phyloP scores from a whole-genome alignment of 2,888 invertebrate species.

The Rapana venosa region DNA sequence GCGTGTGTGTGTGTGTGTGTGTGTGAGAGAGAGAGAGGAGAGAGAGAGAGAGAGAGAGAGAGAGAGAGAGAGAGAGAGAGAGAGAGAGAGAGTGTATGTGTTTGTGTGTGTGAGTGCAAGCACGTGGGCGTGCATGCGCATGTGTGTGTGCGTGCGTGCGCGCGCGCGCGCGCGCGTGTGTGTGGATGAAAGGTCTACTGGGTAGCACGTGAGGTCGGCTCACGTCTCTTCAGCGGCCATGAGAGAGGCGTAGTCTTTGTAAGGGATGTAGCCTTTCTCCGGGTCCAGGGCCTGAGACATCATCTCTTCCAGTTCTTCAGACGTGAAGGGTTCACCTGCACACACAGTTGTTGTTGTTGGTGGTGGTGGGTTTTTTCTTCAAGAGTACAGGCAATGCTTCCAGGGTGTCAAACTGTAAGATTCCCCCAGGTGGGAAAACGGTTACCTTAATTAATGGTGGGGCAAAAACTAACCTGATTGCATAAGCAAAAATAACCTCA shows the following conservation, averaged over 20 bases:
- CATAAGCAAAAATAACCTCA: too few relatives aligned
- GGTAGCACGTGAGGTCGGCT: background rate
- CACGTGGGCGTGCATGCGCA: background rate
- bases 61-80: too few relatives aligned
- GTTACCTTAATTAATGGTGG: too few relatives aligned
- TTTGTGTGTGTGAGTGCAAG: background rate
- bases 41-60: too few relatives aligned
- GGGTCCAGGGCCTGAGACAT: slow-evolving; percentile 89
- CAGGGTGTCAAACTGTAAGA: too few relatives aligned
- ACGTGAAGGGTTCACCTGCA: slow-evolving; percentile 90
- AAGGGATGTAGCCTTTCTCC: slow-evolving; percentile 88
- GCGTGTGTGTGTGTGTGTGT: background rate
- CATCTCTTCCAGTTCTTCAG: slow-evolving; percentile 95
- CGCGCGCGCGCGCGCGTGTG: background rate
- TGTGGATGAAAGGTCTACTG: background rate
- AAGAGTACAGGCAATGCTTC: too few relatives aligned
- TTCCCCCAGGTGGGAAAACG: too few relatives aligned
- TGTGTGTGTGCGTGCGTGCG: background rate
- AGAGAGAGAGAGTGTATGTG: background rate
- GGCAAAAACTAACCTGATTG: too few relatives aligned
- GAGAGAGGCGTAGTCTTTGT: slow-evolving; percentile 82
- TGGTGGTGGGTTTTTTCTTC: too few relatives aligned
- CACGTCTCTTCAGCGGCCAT: slow-evolving; percentile 25
- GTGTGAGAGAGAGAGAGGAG: background rate
- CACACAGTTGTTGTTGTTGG: too few relatives aligned